phyloP scores from a whole-genome alignment of 2,888 invertebrate genomes.

The Cyclophora punctaria region DNA sequence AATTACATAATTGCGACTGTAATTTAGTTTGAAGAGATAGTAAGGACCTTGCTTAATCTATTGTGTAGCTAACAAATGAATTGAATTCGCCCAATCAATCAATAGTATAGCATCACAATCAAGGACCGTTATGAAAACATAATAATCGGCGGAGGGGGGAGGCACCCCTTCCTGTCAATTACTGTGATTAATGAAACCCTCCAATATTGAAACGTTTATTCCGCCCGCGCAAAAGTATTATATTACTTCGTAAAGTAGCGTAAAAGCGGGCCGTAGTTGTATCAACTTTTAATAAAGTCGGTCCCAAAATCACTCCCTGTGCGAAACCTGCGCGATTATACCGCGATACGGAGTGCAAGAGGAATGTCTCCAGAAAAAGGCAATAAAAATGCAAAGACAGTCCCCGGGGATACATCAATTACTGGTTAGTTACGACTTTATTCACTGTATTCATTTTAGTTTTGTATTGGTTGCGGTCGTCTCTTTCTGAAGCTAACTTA shows the following conservation, averaged over 20 bases:
- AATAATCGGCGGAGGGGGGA: constrained; percentile 30
- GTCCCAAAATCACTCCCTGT: constrained; percentile 28
- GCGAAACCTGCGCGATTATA: constrained; percentile 11
- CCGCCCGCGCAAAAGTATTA: constrained; percentile 62
- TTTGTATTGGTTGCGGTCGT: too few relatives aligned
- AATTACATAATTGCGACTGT: too few relatives aligned
- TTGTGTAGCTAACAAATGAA: too few relatives aligned
- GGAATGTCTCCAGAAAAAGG: too few relatives aligned
- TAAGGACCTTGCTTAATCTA: too few relatives aligned
- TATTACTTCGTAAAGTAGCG: constrained; percentile 54
- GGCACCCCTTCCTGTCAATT: constrained; percentile 66
- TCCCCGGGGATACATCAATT: too few relatives aligned
- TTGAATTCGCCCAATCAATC: too few relatives aligned
- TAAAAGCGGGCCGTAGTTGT: constrained; percentile 28
- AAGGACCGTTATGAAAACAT: constrained; percentile 35
- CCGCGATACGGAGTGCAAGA: not conserved
- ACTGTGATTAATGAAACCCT: constrained; percentile 69
- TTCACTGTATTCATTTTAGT: too few relatives aligned
- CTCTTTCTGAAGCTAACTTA: too few relatives aligned
- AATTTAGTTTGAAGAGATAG: too few relatives aligned
- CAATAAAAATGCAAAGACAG: too few relatives aligned
- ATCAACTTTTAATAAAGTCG: constrained; percentile 62
- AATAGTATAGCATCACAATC: constrained; percentile 38
- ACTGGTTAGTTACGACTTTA: too few relatives aligned
- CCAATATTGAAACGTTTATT: constrained; percentile 72